Percentiles rank a stretch among this genome's conserved stretches.
phyloP scores from a whole-genome alignment of 2,113 vertebrate genomes.

The Tenebrosternarchus preto region DNA sequence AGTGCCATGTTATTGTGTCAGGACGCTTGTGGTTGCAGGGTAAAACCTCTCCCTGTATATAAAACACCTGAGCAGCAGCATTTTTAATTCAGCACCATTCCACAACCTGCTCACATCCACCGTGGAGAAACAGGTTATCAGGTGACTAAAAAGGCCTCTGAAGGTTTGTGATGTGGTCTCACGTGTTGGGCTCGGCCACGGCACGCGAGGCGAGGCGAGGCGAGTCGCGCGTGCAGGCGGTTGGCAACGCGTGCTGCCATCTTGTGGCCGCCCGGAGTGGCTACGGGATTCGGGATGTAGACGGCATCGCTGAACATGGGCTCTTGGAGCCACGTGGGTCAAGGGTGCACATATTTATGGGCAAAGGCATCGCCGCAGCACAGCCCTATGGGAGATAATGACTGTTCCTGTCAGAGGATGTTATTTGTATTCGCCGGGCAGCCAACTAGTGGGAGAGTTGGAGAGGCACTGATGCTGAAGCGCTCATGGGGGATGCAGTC shows the following conservation, averaged over 20 bases:
- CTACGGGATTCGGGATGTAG: background rate
- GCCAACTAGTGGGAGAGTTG: background rate
- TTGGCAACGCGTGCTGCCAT: background rate
- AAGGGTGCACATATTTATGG: background rate
- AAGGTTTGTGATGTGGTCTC: background rate
- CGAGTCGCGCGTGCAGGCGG: background rate
- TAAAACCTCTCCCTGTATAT: background rate
- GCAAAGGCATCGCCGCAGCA: background rate
- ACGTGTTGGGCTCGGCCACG: background rate
- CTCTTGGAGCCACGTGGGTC: constrained; percentile 13
- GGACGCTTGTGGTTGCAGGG: too few species aligned
- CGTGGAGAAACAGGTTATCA: constrained; percentile 1
- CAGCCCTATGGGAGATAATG: constrained; percentile 43
- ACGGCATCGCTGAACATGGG: constrained; percentile 7
- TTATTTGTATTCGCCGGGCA: constrained; percentile 44
- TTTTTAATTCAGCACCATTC: background rate
- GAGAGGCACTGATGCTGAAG: background rate
- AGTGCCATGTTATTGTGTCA: background rate
- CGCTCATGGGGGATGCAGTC: constrained; percentile 1
- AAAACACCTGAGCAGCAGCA: too few species aligned
- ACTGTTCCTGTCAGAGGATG: constrained; percentile 54
- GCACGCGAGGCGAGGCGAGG: too few species aligned
- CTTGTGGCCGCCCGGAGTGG: constrained; percentile 8
- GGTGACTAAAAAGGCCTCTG: constrained; percentile 9
- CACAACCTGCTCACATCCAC: background rate